A percentile compares a stretch with the other conserved stretches of the same genome.
Evolutionary conservation across 1,140 invertebrate species (phyloP).

Genomic region (Luehdorfia chinensis): DNA sequence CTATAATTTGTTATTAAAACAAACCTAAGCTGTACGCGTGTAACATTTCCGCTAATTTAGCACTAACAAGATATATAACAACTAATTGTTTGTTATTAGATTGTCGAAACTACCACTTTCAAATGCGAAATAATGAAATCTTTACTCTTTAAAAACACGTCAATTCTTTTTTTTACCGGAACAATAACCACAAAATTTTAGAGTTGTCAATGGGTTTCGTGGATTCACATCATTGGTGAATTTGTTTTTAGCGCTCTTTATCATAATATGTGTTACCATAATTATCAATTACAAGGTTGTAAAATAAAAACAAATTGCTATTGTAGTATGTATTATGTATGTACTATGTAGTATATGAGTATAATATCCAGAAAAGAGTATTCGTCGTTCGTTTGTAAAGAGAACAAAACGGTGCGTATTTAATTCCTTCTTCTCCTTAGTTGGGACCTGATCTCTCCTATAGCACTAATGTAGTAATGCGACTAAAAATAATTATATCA

Average conservation of each 20-base stretch:
- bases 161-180: conserved; percentile 40
- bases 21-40: conserved; percentile 50
- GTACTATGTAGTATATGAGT: too few species aligned
- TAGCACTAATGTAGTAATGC: too few species aligned
- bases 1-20: conserved; percentile 50
- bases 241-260: conserved; percentile 33
- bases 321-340: too few species aligned
- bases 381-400: too few species aligned
- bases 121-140: conserved; percentile 30
- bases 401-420: too few species aligned
- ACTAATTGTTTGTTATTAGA: conserved; percentile 6
- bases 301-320: too few species aligned
- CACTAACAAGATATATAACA: conserved; percentile 27
- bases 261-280: conserved; percentile 1
- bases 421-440: too few species aligned
- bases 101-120: conserved; percentile 18
- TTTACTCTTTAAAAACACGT: conserved; percentile 57
- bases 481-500: too few species aligned
- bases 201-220: conserved; percentile 72
- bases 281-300: neutral
- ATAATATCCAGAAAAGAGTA: too few species aligned
- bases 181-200: conserved; percentile 36
- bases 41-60: conserved; percentile 49
- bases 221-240: conserved; percentile 53
- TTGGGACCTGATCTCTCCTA: too few species aligned